A percentile compares a stretch with the other conserved stretches of the same genome.
phyloP scores from a whole-genome alignment of 2,797 vertebrate genomes.

The Neosilurus hyrtlii region DNA sequence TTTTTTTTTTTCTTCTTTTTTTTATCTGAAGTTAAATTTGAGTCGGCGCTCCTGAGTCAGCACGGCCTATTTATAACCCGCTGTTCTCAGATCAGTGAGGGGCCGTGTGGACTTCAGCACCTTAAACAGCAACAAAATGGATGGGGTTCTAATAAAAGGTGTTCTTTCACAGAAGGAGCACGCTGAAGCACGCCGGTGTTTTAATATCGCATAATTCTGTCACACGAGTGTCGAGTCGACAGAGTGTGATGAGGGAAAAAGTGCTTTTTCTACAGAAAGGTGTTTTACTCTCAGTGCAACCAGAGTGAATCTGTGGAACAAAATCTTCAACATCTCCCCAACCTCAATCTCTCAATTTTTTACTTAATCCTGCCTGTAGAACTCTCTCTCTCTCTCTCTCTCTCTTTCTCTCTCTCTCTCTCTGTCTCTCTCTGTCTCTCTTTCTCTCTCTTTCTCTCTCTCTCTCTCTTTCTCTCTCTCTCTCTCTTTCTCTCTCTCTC shows the following conservation, averaged over 20 bases:
- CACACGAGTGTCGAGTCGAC: not conserved
- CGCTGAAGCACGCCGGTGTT: conserved; percentile 9
- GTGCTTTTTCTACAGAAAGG: not conserved
- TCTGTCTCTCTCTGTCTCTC: no score
- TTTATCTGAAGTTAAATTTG: conserved; percentile 50
- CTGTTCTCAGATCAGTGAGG: conserved; percentile 40
- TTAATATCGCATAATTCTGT: conserved; percentile 13
- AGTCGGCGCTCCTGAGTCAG: conserved; percentile 49
- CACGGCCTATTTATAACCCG: conserved; percentile 50
- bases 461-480: no score
- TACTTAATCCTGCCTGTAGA: no score
- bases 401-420: no score
- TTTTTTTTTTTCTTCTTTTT: conserved; percentile 14
- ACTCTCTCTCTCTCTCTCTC: no score
- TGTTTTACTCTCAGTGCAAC: not conserved
- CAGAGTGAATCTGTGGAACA: no score
- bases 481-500: no score
- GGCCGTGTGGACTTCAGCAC: conserved; percentile 31
- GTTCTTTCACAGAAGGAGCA: conserved; percentile 28
- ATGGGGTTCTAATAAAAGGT: conserved; percentile 44
- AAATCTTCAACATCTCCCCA: no score
- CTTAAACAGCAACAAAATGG: conserved; percentile 46
- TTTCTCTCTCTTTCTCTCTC: no score
- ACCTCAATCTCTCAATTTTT: no score
- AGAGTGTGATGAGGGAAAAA: not conserved